phyloP scores from a whole-genome alignment of 2,888 invertebrate species.

The Macrophya annulata region DNA sequence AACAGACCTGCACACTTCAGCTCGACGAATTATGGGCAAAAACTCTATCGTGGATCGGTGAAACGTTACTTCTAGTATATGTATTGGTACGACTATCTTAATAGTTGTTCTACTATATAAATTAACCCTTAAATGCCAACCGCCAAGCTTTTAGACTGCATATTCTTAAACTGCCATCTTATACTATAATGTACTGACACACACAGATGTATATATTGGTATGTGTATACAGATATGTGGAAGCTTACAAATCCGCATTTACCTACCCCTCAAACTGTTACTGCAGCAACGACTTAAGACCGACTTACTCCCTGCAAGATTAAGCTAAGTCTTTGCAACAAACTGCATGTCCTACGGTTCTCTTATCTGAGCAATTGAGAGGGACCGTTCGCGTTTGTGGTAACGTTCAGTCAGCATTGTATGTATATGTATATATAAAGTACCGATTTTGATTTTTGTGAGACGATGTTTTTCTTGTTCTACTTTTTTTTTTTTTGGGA shows the following conservation, averaged over 20 bases:
- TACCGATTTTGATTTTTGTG: background rate
- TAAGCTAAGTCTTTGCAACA: conserved; percentile 72
- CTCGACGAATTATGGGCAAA: conserved; percentile 36
- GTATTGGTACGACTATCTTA: conserved; percentile 45
- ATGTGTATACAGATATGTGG: background rate
- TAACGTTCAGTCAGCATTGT: too few relatives aligned
- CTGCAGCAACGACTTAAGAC: conserved; percentile 63
- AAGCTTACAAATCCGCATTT: background rate
- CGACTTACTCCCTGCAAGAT: conserved; percentile 68
- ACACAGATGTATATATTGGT: background rate
- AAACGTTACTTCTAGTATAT: conserved; percentile 18
- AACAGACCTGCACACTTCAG: background rate
- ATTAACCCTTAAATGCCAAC: conserved; percentile 22
- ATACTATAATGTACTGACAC: background rate
- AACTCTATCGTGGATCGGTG: conserved; percentile 42
- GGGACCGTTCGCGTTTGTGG: background rate
- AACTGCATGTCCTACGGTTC: conserved; percentile 64
- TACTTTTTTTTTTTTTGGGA: background rate
- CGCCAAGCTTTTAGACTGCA: conserved; percentile 12
- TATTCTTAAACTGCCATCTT: conserved; percentile 11
- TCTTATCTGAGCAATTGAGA: conserved; percentile 51
- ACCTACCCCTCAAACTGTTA: conserved; percentile 16
- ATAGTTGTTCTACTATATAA: conserved; percentile 28
- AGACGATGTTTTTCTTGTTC: background rate
- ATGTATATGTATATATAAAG: too few relatives aligned